phyloP scores from a whole-genome alignment of 2,797 vertebrate genomes.

The Prionace glauca region DNA sequence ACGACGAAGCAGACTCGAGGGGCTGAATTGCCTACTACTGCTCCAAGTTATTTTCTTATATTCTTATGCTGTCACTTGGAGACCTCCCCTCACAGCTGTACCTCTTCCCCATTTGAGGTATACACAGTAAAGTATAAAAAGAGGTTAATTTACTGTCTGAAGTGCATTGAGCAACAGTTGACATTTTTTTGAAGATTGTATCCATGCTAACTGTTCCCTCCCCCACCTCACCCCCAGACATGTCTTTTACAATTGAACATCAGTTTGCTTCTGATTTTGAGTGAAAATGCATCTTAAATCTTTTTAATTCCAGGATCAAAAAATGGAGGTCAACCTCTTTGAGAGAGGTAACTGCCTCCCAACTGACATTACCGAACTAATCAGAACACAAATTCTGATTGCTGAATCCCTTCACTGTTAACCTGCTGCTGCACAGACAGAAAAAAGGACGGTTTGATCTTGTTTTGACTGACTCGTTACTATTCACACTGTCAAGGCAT shows the following conservation, averaged over 20 bases:
- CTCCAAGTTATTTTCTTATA: no score
- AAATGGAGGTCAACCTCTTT: not conserved
- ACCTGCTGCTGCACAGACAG: not conserved
- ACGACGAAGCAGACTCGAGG: no score
- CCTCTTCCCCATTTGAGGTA: not conserved
- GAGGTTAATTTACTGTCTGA: not conserved
- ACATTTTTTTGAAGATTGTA: not conserved
- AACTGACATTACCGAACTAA: not conserved
- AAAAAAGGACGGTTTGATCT: not conserved
- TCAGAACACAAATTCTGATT: not conserved
- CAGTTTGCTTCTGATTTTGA: not conserved
- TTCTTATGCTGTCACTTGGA: not conserved
- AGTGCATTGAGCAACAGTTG: not conserved
- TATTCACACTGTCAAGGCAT: not conserved
- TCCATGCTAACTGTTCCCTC: not conserved
- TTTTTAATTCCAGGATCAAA: constrained; percentile 24
- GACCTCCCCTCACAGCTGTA: not conserved
- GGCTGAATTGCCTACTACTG: no score
- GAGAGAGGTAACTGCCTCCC: not conserved
- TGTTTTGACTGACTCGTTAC: not conserved
- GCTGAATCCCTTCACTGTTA: not conserved
- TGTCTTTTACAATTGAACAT: not conserved
- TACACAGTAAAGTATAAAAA: not conserved
- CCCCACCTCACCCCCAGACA: not conserved
- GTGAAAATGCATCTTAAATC: not conserved